Evolutionary conservation across 1,140 invertebrate species (phyloP).

Genomic region (Heliconius hermathena): DNA sequence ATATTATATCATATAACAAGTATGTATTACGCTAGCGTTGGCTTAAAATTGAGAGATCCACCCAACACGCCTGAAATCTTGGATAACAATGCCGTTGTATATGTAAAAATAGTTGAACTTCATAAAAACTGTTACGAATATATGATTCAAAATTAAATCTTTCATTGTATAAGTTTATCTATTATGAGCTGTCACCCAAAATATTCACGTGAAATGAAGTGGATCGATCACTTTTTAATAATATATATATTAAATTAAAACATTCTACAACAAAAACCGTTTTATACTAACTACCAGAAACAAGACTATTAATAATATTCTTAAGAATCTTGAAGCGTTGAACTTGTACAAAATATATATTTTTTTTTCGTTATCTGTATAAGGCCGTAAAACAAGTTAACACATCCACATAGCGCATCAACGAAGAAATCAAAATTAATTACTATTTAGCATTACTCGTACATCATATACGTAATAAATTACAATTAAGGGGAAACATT

Average conservation of each 20-base stretch:
- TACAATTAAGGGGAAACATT: slow-evolving; percentile 28
- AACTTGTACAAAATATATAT: slow-evolving; percentile 33
- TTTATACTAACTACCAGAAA: slow-evolving; percentile 42
- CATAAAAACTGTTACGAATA: slow-evolving; percentile 2
- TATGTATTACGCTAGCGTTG: slow-evolving; percentile 68
- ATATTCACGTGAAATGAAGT: background rate
- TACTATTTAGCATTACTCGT: slow-evolving; percentile 59
- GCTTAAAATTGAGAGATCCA: slow-evolving; percentile 56
- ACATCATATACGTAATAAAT: slow-evolving; percentile 48
- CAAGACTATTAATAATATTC: slow-evolving; percentile 42
- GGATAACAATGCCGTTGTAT: background rate
- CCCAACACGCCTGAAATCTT: slow-evolving; percentile 17
- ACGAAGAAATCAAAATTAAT: slow-evolving; percentile 61
- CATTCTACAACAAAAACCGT: slow-evolving; percentile 46
- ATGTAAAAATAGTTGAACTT: background rate
- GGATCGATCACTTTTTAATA: slow-evolving; percentile 30
- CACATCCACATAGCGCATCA: slow-evolving; percentile 55
- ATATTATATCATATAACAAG: slow-evolving; percentile 75
- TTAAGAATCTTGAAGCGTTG: slow-evolving; percentile 34
- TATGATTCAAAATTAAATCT: background rate
- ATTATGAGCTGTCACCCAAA: background rate
- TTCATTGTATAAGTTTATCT: background rate
- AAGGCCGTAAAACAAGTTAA: slow-evolving; percentile 73
- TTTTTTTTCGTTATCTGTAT: slow-evolving; percentile 39
- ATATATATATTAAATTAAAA: slow-evolving; percentile 41